Percentiles rank a stretch among this genome's conserved stretches.
Evolutionary conservation across 1,140 invertebrate species (phyloP).

Genomic region (Pseudachorutes palmiensis): DNA sequence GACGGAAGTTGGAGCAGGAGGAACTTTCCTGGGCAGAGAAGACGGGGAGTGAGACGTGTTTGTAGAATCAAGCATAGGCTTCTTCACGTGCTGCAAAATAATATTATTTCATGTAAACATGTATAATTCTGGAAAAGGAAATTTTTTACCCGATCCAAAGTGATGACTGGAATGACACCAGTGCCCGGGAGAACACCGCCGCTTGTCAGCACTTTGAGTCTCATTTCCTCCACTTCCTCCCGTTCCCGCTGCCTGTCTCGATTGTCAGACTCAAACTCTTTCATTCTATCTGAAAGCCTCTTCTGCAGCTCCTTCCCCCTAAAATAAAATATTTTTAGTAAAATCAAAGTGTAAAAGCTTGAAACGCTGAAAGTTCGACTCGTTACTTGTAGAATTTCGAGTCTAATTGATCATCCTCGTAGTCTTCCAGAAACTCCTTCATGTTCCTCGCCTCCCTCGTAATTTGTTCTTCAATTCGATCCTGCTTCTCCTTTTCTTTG

Average conservation of each 20-base stretch:
- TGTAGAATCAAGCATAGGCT: conserved; percentile 34
- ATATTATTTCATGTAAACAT: neutral
- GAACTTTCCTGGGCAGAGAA: neutral
- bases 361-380: neutral
- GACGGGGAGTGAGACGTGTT: conserved; percentile 13
- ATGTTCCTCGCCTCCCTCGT: conserved; percentile 83
- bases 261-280: conserved; percentile 83
- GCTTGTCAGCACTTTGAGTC: conserved; percentile 67
- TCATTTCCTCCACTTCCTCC: conserved; percentile 84
- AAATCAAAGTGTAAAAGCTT: neutral
- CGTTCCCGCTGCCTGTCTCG: conserved; percentile 81
- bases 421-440: conserved; percentile 96
- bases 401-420: conserved; percentile 95
- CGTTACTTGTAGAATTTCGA: conserved; percentile 89
- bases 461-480: conserved; percentile 71
- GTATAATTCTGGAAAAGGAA: neutral
- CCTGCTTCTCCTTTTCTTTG: conserved; percentile 76
- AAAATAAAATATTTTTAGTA: conserved; percentile 35
- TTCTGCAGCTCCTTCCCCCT: conserved; percentile 79
- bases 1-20: neutral
- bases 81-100: conserved; percentile 26
- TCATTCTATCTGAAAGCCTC: conserved; percentile 76
- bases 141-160: conserved; percentile 25
- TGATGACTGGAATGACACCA: conserved; percentile 16
- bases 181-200: conserved; percentile 47